Evolutionary conservation across 2,888 invertebrate species (phyloP), one percentile per base, ranked within the genome.

Genomic region (Ptilodon capucinus): DNA sequence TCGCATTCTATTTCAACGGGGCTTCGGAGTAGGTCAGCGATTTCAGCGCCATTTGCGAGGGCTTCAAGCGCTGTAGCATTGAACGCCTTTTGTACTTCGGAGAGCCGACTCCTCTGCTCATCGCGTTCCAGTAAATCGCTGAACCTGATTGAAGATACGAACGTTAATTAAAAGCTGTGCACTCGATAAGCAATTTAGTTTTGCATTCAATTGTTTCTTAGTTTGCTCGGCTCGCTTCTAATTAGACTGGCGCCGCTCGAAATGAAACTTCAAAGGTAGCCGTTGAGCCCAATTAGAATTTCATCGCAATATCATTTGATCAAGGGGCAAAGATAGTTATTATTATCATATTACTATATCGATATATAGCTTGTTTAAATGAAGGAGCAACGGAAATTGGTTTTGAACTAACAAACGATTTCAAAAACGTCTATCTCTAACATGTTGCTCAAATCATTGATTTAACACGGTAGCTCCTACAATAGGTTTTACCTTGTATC

Each of bases 81-180:
- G 53, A 91, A 87, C 4, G 88, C 87, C 54, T 86, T 88, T 62
- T 92, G 88, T 19, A 92, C 88, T 51, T 89, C 86, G 2, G 70
- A 54, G 3, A 91, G 74, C n/a, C 79, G 79, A 49, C 65, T 74
- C 5, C 89, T 73, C 57, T 91, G 86, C 43, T 86, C 85, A 11
- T 81, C 83, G 0, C 91, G 80, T 35, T 90, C 86, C 11, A 83
- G 64, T 40, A 91, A 70, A 58, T 90, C 72, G 55, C 71, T 90
- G 70, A 81, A 40, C 40, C 40, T 40, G 40, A 40, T 40, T 40
- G 40, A 40, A 40, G 16, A 40, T 40, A 25, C 39, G 19, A 39
- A 3, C 16, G 25, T 23, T 40, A 40, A 40, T 40, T 40, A 25
- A 40, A 19, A 13, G 7, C 21, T 39, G 19, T 21, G 21, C 11